phyloP scores from a whole-genome alignment of 2,113 vertebrate species.

The Ammospiza caudacuta region DNA sequence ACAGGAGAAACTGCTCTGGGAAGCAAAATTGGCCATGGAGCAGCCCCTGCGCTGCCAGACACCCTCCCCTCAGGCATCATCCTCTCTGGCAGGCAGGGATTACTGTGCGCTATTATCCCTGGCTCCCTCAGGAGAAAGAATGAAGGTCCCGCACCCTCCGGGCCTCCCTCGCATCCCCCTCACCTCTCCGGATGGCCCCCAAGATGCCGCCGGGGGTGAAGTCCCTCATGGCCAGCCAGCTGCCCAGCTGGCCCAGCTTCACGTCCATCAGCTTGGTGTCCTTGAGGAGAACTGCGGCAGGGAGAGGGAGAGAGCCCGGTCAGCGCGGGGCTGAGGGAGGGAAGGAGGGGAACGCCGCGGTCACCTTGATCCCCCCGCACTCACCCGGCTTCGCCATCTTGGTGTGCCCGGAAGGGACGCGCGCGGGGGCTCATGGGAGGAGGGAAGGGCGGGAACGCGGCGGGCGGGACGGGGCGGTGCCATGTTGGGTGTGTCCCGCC shows the following conservation, averaged over 20 bases:
- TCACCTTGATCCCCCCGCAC: not conserved
- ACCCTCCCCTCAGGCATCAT: fast-evolving
- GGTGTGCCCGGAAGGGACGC: not conserved
- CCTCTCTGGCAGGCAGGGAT: fast-evolving
- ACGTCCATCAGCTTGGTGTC: slow-evolving; percentile 89
- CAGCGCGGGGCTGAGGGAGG: not conserved
- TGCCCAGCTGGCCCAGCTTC: slow-evolving; percentile 85
- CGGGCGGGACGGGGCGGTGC: not conserved
- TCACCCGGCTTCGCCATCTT: slow-evolving; percentile 65
- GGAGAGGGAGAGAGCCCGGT: not conserved
- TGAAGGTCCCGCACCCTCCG: not conserved
- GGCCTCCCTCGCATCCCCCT: not conserved
- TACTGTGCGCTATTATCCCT: fast-evolving
- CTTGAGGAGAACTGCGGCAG: slow-evolving; percentile 79
- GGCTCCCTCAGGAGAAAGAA: not conserved
- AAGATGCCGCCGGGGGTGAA: slow-evolving; percentile 84
- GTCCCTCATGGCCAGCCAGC: slow-evolving; percentile 84
- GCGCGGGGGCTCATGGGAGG: not conserved
- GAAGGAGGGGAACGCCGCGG: not conserved
- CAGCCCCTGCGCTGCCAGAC: not conserved
- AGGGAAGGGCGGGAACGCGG: not conserved
- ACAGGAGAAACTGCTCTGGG: not conserved
- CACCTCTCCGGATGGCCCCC: slow-evolving; percentile 78
- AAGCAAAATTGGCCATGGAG: fast-evolving
- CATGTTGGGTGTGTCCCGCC: not conserved